phyloP scores from a whole-genome alignment of 2,888 invertebrate genomes.

The Dasysyrphus albostriatus region DNA sequence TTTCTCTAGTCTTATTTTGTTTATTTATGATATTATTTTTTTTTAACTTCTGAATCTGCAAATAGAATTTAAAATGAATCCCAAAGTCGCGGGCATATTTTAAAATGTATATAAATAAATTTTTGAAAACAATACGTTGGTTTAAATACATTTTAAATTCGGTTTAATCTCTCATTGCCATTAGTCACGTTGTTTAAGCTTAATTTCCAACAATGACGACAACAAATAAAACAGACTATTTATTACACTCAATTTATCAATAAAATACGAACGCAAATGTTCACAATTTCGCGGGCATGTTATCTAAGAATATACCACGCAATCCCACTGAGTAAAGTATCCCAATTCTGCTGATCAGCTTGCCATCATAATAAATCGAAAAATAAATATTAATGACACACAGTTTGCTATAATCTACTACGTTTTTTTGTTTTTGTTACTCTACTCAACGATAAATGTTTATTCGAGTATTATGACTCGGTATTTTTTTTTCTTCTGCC shows the following conservation, averaged over 20 bases:
- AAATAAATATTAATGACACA: slow-evolving; percentile 39
- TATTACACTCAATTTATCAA: slow-evolving; percentile 50
- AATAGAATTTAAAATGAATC: background rate
- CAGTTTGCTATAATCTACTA: slow-evolving; percentile 26
- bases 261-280: slow-evolving; percentile 32
- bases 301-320: slow-evolving; percentile 18
- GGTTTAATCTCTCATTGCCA: background rate
- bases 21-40: background rate
- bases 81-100: background rate
- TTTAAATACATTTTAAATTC: background rate
- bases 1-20: too few species aligned
- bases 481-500: background rate
- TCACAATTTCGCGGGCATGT: slow-evolving; percentile 31
- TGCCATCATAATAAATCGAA: slow-evolving; percentile 34
- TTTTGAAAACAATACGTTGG: background rate
- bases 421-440: background rate
- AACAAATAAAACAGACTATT: slow-evolving; percentile 34
- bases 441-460: slow-evolving; percentile 2
- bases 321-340: slow-evolving; percentile 18
- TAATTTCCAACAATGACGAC: slow-evolving; percentile 28
- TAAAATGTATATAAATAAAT: slow-evolving; percentile 4
- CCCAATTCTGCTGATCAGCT: slow-evolving; percentile 14
- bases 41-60: background rate
- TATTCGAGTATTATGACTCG: slow-evolving; percentile 24
- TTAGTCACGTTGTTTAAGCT: slow-evolving; percentile 27